Conservation (phyloP, 2,797 vertebrate genomes). For the Crenuchus spilurus region DNA sequence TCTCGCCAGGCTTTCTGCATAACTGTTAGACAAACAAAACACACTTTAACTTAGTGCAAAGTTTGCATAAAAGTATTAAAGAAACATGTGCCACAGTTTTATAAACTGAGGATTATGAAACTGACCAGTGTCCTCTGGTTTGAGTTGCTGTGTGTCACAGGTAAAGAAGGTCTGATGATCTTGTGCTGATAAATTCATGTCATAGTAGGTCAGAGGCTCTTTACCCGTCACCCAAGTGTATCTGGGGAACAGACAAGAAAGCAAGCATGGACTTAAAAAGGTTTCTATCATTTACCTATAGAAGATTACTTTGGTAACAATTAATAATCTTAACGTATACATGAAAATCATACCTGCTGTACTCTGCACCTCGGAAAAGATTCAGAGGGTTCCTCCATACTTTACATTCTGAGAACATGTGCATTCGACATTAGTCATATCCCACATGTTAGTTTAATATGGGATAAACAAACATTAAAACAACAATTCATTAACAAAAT, state of each 20-base stretch:
- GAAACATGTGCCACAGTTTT: background rate
- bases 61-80: background rate
- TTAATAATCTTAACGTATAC: background rate
- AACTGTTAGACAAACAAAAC: conserved; percentile 73
- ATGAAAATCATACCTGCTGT: conserved; percentile 86
- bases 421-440: background rate
- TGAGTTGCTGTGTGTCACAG: conserved; percentile 90
- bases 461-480: background rate
- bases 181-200: conserved; percentile 98
- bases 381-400: conserved; percentile 98
- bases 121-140: conserved; percentile 92
- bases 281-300: background rate
- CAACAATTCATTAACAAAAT: too few species aligned
- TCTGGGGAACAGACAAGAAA: conserved; percentile 65
- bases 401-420: conserved; percentile 87
- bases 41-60: background rate
- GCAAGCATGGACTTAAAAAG: background rate
- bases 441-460: too few species aligned
- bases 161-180: conserved; percentile 99
- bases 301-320: background rate
- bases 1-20: conserved; percentile 99
- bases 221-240: conserved; percentile 98
- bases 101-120: conserved; percentile 18
- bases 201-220: conserved; percentile 96
- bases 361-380: conserved; percentile 97